These are phyloP conservation scores for Cyclargus thomasi DNA, from an alignment of 1,140 invertebrate species.

Conservation along the genomic window DNA sequence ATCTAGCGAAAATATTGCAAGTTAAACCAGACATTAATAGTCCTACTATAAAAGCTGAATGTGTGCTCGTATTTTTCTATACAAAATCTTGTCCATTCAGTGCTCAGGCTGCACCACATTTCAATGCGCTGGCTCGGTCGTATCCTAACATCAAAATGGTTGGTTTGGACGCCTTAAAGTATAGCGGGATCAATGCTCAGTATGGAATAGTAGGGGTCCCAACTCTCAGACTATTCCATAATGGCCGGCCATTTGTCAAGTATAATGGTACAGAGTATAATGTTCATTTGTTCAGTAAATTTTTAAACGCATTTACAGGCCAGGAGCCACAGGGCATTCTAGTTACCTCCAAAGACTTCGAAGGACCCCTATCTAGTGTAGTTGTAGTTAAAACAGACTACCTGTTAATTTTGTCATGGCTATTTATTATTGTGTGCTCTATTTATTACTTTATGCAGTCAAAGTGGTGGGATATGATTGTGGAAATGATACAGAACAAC, in stretches of 20 bases:
- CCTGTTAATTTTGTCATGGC: constrained; percentile 88
- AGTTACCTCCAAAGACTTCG: constrained; percentile 86
- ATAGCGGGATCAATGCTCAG: constrained; percentile 91
- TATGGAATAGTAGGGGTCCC: constrained; percentile 96
- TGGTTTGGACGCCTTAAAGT: constrained; percentile 91
- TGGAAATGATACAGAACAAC: constrained; percentile 89
- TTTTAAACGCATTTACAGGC: constrained; percentile 88
- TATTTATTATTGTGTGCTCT: constrained; percentile 87
- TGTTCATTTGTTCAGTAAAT: constrained; percentile 86
- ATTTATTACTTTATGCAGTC: constrained; percentile 87
- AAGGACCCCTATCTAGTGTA: constrained; percentile 85
- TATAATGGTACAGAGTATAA: constrained; percentile 91
- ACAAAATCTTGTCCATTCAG: constrained; percentile 93
- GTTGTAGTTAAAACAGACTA: constrained; percentile 86
- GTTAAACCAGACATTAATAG: constrained; percentile 61
- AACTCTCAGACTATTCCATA: constrained; percentile 94
- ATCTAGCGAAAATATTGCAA: constrained; percentile 57
- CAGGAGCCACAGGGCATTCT: constrained; percentile 77
- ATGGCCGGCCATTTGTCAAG: constrained; percentile 89
- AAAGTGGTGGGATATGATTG: constrained; percentile 85
- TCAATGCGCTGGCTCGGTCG: constrained; percentile 89
- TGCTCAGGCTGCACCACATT: constrained; percentile 90
- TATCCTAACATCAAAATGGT: constrained; percentile 92
- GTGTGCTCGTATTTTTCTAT: constrained; percentile 91
- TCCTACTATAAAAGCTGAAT: constrained; percentile 74